A percentile compares a stretch with the other conserved stretches of the same genome.
phyloP scores from a whole-genome alignment of 2,113 vertebrate species.

The Cochlearius cochlearius region DNA sequence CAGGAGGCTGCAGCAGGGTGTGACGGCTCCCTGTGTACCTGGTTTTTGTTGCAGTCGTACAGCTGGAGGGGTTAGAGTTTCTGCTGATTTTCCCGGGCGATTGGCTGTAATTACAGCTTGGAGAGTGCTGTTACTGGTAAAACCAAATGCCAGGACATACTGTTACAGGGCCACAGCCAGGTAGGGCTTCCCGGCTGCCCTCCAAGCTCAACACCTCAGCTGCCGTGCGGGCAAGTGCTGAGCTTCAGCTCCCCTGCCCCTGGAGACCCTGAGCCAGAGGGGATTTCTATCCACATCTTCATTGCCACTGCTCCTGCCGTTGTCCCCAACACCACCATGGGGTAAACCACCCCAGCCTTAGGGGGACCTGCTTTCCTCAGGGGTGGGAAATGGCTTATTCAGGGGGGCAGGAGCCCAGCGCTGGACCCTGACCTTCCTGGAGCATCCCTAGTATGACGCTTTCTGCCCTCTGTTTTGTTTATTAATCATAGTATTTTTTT shows the following conservation, averaged over 20 bases:
- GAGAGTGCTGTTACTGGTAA: not conserved
- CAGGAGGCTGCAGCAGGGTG: rapidly evolving
- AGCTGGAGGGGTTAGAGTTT: not conserved
- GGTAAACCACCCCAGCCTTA: too few species aligned
- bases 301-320: rapidly evolving
- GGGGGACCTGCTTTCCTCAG: not conserved
- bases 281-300: not conserved
- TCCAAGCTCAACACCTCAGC: rapidly evolving
- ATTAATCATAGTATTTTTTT: not conserved
- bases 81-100: not conserved
- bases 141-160: not conserved
- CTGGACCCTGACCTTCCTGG: not conserved
- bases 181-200: rapidly evolving
- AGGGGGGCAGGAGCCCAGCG: not conserved
- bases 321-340: rapidly evolving
- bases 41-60: rapidly evolving
- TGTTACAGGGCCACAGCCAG: not conserved
- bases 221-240: rapidly evolving
- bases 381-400: not conserved
- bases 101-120: not conserved
- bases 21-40: not conserved
- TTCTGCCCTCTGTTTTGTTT: not conserved
- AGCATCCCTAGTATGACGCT: not conserved
- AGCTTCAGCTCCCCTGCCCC: not conserved
- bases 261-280: not conserved